A percentile compares a stretch with the other conserved stretches of the same genome.
Conservation (phyloP, 2,888 invertebrate species). For the Ormyrus pomaceus region DNA sequence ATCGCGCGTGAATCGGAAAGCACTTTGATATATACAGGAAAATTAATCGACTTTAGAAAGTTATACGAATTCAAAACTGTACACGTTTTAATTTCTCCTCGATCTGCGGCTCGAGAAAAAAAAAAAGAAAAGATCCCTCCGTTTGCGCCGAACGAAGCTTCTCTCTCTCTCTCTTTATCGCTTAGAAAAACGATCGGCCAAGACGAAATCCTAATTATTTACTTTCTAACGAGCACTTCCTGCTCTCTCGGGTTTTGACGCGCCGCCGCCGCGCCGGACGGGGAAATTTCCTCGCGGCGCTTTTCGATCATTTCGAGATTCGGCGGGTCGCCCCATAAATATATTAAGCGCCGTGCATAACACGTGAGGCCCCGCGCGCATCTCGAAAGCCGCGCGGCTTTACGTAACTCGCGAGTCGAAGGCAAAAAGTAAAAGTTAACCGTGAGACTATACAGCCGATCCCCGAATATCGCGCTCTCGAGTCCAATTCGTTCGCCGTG, state of each 20-base stretch:
- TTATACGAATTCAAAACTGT: too few species aligned
- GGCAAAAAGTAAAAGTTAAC: constrained; percentile 52
- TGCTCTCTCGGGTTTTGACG: too few species aligned
- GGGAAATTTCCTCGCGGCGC: not conserved
- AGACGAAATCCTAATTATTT: constrained; percentile 33
- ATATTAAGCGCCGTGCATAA: constrained; percentile 23
- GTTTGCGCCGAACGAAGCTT: not conserved
- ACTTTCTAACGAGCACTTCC: constrained; percentile 40
- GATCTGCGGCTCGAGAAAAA: too few species aligned
- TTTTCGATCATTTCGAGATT: constrained; percentile 19
- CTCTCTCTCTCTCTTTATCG: not conserved
- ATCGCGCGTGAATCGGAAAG: too few species aligned
- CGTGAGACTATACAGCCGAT: constrained; percentile 14
- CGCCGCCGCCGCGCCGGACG: not conserved
- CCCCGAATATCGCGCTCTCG: not conserved
- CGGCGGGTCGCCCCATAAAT: constrained; percentile 4
- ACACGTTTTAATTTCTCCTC: too few species aligned
- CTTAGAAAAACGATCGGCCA: not conserved
- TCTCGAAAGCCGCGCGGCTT: constrained; percentile 41
- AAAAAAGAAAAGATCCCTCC: too few species aligned
- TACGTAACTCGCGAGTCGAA: constrained; percentile 36
- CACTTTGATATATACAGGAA: too few species aligned
- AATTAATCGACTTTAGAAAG: too few species aligned
- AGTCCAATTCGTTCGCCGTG: too few species aligned
- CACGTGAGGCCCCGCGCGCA: not conserved